These are phyloP conservation scores for Stichopus chloronotus DNA, from an alignment of 35 echinoderm and acorn worm genomes.

Conservation along the genomic window DNA sequence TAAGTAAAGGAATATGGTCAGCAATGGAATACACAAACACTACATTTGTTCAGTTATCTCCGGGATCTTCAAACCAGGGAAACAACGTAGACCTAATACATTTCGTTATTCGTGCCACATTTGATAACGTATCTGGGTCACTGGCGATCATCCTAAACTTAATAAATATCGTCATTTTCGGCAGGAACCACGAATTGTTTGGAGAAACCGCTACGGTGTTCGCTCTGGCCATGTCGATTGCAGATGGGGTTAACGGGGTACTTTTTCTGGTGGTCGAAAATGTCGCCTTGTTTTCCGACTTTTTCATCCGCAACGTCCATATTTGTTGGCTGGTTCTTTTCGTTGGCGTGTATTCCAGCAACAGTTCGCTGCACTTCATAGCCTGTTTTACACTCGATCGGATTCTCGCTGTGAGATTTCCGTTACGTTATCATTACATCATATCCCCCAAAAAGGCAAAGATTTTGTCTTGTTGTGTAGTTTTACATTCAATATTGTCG, in stretches of 20 bases:
- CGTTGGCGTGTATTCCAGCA: neutral
- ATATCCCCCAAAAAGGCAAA: neutral
- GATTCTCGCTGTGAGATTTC: no score
- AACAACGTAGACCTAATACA: no score
- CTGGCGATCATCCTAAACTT: neutral
- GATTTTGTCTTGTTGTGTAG: neutral
- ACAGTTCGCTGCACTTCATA: neutral
- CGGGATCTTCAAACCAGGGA: no score
- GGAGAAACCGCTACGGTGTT: neutral
- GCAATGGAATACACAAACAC: neutral
- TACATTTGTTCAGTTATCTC: neutral
- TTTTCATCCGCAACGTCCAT: neutral
- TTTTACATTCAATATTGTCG: neutral
- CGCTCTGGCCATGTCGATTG: slow-evolving; percentile 1
- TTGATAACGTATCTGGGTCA: neutral
- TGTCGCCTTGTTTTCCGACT: neutral
- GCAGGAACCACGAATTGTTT: neutral
- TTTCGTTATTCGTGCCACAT: neutral
- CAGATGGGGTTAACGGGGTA: neutral
- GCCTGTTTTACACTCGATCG: neutral
- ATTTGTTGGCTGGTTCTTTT: neutral
- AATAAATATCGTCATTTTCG: neutral
- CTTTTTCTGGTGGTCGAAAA: neutral
- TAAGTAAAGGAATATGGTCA: neutral
- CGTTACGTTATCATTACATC: neutral